These are phyloP conservation scores for Pseudoips prasinana DNA, from an alignment of 2,888 invertebrate genomes.

Conservation along the genomic window DNA sequence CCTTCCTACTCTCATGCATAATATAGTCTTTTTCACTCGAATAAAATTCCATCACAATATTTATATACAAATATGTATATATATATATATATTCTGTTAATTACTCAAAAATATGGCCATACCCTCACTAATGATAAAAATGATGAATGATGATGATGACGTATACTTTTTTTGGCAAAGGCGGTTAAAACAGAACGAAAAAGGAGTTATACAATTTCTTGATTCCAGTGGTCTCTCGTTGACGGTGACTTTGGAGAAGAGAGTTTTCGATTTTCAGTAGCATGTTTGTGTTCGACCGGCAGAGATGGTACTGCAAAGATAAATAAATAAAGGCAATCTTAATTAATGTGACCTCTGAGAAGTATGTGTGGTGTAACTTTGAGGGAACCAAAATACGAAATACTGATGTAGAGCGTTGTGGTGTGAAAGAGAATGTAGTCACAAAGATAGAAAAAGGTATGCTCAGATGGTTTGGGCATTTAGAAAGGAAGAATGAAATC, in stretches of 20 bases:
- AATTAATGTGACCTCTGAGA: no score
- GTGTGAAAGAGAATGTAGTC: no score
- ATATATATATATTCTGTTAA: no score
- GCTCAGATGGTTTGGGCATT: no score
- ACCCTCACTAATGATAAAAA: slow-evolving; percentile 51
- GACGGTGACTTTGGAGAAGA: slow-evolving; percentile 90
- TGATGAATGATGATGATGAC: slow-evolving; percentile 46
- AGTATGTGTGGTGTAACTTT: no score
- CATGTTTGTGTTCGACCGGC: slow-evolving; percentile 79
- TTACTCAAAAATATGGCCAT: slow-evolving; percentile 50
- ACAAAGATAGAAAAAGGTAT: no score
- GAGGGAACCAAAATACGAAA: no score
- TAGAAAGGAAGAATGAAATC: no score
- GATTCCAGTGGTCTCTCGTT: slow-evolving; percentile 91
- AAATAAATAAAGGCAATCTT: no score
- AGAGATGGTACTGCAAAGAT: slow-evolving; percentile 46
- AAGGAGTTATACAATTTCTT: slow-evolving; percentile 94
- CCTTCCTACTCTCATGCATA: slow-evolving; percentile 67
- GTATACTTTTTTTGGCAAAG: slow-evolving; percentile 22
- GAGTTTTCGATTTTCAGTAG: slow-evolving; percentile 87
- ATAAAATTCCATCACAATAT: slow-evolving; percentile 62
- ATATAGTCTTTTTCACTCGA: slow-evolving; percentile 49
- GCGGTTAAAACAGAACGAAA: slow-evolving; percentile 90
- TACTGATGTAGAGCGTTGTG: no score
- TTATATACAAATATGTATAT: no score